Base-by-base conservation (phyloP, 2,113 vertebrate genomes). In the Petrocephalus microphthalmus region DNA sequence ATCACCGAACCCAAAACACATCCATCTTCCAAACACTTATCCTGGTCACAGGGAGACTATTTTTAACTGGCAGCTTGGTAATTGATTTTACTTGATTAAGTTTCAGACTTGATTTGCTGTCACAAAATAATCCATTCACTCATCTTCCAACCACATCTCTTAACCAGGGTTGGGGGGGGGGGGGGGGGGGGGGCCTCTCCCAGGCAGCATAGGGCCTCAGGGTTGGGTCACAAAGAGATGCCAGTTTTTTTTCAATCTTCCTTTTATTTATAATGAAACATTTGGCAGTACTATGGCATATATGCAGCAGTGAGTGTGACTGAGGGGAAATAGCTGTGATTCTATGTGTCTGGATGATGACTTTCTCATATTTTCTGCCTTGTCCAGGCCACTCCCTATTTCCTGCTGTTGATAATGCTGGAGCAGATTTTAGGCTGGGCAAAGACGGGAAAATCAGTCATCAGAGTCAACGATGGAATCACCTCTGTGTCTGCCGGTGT, bases 351-450 rank as follows among this genome's bases (percentile, higher is more conserved):
- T 90, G 64, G 91, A 71, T 29, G 57, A 11, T 54, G n/a, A 88
- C 88, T 91, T 91, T 89, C 42, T 91, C 88, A 87, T 52, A 20
- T 54, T 89, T 13, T 49, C 37, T 53, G 51, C 78, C 60, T 91
- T 91, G 92, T 93, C 5, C 89, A 99, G 97, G 97, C 96, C 83
- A 97, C 96, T 84, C 97, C 96, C 0, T 96, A 96, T 94, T 99
- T 99, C 90, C 0, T 97, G 56, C 95, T 94, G 42, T 94, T 99
- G 93, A 94, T 99, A 88, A 54, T 95, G 5, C 93, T 98, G 91
- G 97, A 99, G 94, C 60, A 97, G 90, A 85, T 94, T 87, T 90
- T 97, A 90, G 96, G 95, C 82, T 93, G 95, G 93, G 78, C 96
- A 92, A 95, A 89, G 92, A 95, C 92, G 10, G 95, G 92, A 56